Base-by-base conservation (phyloP, 2,888 invertebrate species). In the Leptopilina drosophilae region DNA sequence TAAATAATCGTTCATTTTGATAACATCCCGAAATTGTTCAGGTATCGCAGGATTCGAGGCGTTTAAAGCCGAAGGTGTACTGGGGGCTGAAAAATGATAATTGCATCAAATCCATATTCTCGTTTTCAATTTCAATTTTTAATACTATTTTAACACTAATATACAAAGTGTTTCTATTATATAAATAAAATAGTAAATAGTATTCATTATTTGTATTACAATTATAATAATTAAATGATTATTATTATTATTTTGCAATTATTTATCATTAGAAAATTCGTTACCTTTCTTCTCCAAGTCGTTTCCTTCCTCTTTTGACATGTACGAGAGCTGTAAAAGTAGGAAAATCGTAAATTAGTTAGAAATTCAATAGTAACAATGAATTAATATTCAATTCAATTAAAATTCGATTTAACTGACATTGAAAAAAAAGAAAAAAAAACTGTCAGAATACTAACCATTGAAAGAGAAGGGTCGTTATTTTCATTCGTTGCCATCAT, bases 1-100 rank as follows among this genome's bases (percentile, higher is more conserved):
- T 82, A 97, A 92, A 89, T 97, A 97, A 88, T 97, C 97, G 90
- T 96, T 96, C 94, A 97, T 95, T 91, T 96, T 97, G 80, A 97
- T 94, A 64, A 97, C 97, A 92, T 97, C 96, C 77, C 92, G 91
- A 81, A 92, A 92, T 87, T 92, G 92, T 83, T 91, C 91, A 62
- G 91, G 91, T 82, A 91, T 90, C 83, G 91, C 88, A 78, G 87
- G 87, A 82, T 91, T 91, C 82, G 90, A 87, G 78, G 89, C 89
- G 82, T 90, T 91, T 78, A 91, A 90, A 82, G 90, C 91, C 81
- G 90, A 86, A 64, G 90, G 87, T 53, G 88, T 90, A 77, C 82
- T 88, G 64, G 89, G 82, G 53, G 87, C 91, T 90, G 33, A 84
- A 59, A 46, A 79, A 66, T 83, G 59, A 76, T 15, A 64, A 64